Conservation (phyloP, 2,888 invertebrate species). For the Latrodectus elegans region DNA sequence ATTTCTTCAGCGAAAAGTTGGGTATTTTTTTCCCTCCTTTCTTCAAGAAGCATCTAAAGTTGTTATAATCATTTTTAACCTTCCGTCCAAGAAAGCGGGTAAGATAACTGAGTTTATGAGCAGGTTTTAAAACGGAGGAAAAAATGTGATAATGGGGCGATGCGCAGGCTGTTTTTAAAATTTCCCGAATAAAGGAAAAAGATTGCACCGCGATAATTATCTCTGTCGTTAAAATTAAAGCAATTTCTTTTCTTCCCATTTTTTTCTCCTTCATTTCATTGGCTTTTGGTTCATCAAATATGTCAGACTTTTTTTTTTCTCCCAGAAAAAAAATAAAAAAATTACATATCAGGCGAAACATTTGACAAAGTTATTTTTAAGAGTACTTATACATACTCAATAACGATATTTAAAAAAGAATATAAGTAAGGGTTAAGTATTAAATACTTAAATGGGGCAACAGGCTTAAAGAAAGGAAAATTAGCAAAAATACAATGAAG, state of each 20-base stretch:
- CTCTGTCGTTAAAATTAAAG: constrained; percentile 64
- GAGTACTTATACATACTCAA: too few relatives aligned
- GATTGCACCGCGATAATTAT: constrained; percentile 54
- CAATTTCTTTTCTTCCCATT: constrained; percentile 16
- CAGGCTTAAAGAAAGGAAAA: too few relatives aligned
- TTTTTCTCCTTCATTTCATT: constrained; percentile 16
- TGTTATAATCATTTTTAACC: constrained; percentile 64
- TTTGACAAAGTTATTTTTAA: too few relatives aligned
- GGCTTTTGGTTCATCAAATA: background rate
- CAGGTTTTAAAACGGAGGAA: constrained; percentile 16
- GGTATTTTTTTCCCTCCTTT: constrained; percentile 16
- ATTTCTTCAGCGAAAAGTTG: constrained; percentile 45
- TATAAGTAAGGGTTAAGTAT: too few relatives aligned
- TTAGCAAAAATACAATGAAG: too few relatives aligned
- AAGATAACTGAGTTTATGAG: constrained; percentile 62
- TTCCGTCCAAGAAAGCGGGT: constrained; percentile 33
- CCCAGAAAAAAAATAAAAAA: too few relatives aligned
- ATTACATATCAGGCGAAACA: too few relatives aligned
- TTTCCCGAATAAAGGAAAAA: constrained; percentile 39
- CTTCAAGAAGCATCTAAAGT: constrained; percentile 54
- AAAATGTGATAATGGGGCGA: constrained; percentile 11
- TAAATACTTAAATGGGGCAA: too few relatives aligned
- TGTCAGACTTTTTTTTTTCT: background rate
- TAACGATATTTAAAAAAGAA: too few relatives aligned
- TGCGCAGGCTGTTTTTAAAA: constrained; percentile 27